Conservation (phyloP, 2,888 invertebrate species). For the Linyphia triangularis region DNA sequence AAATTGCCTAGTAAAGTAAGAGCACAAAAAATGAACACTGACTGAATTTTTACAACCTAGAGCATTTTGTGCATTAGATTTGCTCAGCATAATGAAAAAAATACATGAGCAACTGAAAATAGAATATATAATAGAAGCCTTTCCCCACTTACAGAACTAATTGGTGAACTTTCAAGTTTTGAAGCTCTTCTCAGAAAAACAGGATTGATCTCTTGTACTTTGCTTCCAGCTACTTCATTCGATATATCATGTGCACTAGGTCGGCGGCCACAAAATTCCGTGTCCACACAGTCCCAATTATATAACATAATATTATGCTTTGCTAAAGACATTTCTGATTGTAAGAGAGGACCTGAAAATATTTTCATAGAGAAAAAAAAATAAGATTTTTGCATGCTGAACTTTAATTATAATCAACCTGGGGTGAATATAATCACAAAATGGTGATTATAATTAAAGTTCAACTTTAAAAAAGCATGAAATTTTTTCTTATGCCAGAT, state of each 20-base stretch:
- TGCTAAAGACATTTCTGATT: background rate
- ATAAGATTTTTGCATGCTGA: no score
- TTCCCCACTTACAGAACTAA: constrained; percentile 34
- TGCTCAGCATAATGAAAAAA: background rate
- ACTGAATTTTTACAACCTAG: background rate
- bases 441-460: no score
- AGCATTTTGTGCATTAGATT: background rate
- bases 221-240: constrained; percentile 71
- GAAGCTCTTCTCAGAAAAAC: constrained; percentile 66
- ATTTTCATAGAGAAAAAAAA: no score
- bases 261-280: constrained; percentile 62
- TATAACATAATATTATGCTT: constrained; percentile 53
- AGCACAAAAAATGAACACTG: background rate
- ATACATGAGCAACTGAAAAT: background rate
- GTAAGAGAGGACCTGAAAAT: constrained; percentile 16
- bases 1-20: no score
- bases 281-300: constrained; percentile 64
- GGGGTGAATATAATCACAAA: no score
- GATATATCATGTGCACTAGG: constrained; percentile 71
- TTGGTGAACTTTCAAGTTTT: constrained; percentile 48
- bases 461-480: no score
- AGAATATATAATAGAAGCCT: background rate
- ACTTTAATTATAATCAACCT: no score
- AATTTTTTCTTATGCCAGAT: no score
- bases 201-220: constrained; percentile 45